Percentiles rank a stretch among this genome's conserved stretches.
phyloP scores from a whole-genome alignment of 2,797 vertebrate genomes.

The Mormyrops boulengeri region DNA sequence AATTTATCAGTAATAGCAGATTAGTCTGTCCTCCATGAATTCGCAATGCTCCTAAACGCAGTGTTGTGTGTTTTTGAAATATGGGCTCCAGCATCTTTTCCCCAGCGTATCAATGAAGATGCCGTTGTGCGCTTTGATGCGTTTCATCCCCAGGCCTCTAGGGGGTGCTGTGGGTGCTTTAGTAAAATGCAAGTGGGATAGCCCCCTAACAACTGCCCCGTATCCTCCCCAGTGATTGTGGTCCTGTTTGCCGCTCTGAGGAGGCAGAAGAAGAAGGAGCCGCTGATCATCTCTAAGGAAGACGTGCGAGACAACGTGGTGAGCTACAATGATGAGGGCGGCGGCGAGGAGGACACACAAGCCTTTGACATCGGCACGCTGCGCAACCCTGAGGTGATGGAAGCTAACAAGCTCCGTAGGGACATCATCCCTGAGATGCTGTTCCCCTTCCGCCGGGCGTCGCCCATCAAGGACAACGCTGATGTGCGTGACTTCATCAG shows the following conservation, averaged over 20 bases:
- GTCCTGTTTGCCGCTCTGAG: slow-evolving; percentile 92
- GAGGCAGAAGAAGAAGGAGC: slow-evolving; percentile 93
- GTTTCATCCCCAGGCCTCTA: not conserved
- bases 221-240: slow-evolving; percentile 49
- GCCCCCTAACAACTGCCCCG: not conserved
- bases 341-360: slow-evolving; percentile 97
- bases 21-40: slow-evolving; percentile 41
- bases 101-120: not conserved
- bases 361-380: slow-evolving; percentile 97
- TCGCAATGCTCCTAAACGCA: slow-evolving; percentile 49
- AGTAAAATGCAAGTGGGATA: not conserved
- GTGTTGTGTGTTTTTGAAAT: not conserved
- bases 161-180: not conserved
- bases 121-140: not conserved
- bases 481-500: slow-evolving; percentile 95
- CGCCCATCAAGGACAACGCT: slow-evolving; percentile 82
- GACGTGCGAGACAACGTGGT: slow-evolving; percentile 98
- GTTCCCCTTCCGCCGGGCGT: slow-evolving; percentile 82
- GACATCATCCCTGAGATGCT: slow-evolving; percentile 91
- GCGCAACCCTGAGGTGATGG: slow-evolving; percentile 86
- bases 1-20: slow-evolving; percentile 60
- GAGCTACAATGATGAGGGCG: slow-evolving; percentile 96
- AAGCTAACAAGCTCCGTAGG: slow-evolving; percentile 86
- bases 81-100: not conserved
- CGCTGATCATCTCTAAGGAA: slow-evolving; percentile 95